Evolutionary conservation across 2,888 invertebrate species (phyloP).

Genomic region (Drosophila sordidula): DNA sequence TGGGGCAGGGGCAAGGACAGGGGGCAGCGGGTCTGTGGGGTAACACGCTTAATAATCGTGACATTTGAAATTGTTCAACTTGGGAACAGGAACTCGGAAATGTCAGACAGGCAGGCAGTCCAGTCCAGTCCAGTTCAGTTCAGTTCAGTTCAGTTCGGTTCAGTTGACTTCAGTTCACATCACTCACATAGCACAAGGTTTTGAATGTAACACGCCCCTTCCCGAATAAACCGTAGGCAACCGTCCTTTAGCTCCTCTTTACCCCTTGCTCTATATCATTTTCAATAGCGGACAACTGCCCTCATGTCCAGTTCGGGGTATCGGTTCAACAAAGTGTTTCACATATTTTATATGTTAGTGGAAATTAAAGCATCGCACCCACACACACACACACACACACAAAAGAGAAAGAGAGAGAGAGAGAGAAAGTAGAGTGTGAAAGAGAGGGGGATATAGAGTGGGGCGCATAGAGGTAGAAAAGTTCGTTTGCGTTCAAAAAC

Average conservation of each 20-base stretch:
- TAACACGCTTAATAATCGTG: conserved; percentile 51
- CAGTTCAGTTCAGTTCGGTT: conserved; percentile 16
- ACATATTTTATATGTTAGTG: conserved; percentile 36
- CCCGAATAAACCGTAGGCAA: not conserved
- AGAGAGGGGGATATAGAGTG: not conserved
- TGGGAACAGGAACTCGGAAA: conserved; percentile 40
- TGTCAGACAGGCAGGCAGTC: conserved; percentile 39
- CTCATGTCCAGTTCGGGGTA: conserved; percentile 38
- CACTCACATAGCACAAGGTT: conserved; percentile 36
- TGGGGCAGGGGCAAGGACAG: no score
- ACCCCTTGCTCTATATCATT: conserved; percentile 20
- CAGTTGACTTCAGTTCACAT: conserved; percentile 41
- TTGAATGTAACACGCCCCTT: conserved; percentile 6
- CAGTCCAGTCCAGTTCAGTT: conserved; percentile 16
- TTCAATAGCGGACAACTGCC: conserved; percentile 6
- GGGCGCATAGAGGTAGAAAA: conserved; percentile 17
- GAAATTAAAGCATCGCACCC: conserved; percentile 29
- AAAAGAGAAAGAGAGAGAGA: not conserved
- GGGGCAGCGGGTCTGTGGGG: not conserved
- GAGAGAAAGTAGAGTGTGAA: not conserved
- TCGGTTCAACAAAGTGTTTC: conserved; percentile 31
- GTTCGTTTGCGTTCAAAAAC: conserved; percentile 42
- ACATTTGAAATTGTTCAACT: conserved; percentile 51
- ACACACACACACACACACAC: not conserved
- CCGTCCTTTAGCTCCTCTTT: not conserved